Percentiles rank a stretch among this genome's conserved stretches.
These are phyloP conservation scores for Maccullochella peelii DNA, from an alignment of 2,113 vertebrate species.

Conservation along the genomic window DNA sequence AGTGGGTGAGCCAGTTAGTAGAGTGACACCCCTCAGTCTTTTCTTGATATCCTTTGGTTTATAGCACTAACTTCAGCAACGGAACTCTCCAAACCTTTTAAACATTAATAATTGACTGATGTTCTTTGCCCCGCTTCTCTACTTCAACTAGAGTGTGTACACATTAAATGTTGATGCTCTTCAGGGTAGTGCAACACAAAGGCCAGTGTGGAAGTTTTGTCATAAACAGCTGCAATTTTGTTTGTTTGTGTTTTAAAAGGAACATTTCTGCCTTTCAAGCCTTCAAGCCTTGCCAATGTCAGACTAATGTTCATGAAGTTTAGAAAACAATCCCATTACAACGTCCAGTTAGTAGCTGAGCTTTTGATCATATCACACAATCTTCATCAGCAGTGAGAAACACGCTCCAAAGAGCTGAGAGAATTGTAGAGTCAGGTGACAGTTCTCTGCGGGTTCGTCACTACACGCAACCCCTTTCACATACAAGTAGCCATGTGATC, in stretches of 20 bases:
- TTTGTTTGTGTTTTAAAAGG: constrained; percentile 13
- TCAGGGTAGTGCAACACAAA: constrained; percentile 45
- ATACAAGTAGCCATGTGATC: neutral
- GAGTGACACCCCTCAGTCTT: constrained; percentile 6
- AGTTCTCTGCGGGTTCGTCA: too few relatives aligned
- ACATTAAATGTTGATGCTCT: constrained; percentile 77
- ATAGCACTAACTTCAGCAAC: constrained; percentile 54
- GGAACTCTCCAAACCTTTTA: constrained; percentile 76
- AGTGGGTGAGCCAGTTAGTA: constrained; percentile 3
- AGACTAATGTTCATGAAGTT: neutral
- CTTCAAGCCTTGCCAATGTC: neutral
- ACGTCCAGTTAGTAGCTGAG: neutral
- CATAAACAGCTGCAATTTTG: neutral
- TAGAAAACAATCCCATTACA: neutral
- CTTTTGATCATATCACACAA: neutral
- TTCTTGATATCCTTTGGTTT: constrained; percentile 29
- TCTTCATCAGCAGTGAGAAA: neutral
- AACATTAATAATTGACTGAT: constrained; percentile 85
- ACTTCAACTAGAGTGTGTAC: constrained; percentile 66
- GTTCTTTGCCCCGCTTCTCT: constrained; percentile 60
- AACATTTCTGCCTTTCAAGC: neutral
- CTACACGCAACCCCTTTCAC: neutral
- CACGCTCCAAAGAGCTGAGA: too few relatives aligned
- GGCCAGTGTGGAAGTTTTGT: constrained; percentile 1
- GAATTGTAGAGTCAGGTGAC: too few relatives aligned